A percentile compares a stretch with the other conserved stretches of the same genome.
Evolutionary conservation across 2,797 vertebrate species (phyloP).

Genomic region (Epinephelus malabaricus): DNA sequence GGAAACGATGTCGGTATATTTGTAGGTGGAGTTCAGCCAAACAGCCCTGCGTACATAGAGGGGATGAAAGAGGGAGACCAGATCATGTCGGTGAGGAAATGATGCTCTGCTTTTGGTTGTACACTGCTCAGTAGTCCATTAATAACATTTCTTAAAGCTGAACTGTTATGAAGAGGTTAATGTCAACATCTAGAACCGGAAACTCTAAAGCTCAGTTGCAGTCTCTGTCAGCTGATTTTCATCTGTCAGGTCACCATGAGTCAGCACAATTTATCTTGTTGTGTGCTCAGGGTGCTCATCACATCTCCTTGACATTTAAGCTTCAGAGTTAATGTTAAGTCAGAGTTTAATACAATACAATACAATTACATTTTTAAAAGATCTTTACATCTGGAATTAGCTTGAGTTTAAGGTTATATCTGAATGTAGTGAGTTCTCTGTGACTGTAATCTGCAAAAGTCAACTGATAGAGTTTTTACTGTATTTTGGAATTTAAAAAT

Average conservation of each 20-base stretch:
- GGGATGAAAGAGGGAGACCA: slow-evolving; percentile 95
- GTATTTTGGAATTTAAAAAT: too few relatives aligned
- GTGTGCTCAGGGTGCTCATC: neutral
- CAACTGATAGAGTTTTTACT: neutral
- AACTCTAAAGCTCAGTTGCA: neutral
- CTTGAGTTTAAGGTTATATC: neutral
- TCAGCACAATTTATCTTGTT: neutral
- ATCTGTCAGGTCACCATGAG: neutral
- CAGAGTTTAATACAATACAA: neutral
- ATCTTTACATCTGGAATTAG: too few relatives aligned
- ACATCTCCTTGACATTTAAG: neutral
- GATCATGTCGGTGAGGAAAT: slow-evolving; percentile 91
- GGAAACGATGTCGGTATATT: slow-evolving; percentile 98
- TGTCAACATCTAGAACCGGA: neutral
- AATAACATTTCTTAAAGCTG: neutral
- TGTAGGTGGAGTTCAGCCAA: slow-evolving; percentile 92
- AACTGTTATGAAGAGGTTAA: neutral
- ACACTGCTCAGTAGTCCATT: neutral
- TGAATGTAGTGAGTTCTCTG: neutral
- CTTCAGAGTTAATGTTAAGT: neutral
- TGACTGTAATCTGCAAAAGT: neutral
- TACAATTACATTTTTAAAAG: neutral
- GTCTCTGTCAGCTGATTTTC: neutral
- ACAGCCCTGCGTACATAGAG: slow-evolving; percentile 90
- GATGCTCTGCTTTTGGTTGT: neutral